Evolutionary conservation across 1,140 invertebrate genomes (phyloP), one percentile per base, ranked within the genome.

Genomic region (Meloidogyne hapla): DNA sequence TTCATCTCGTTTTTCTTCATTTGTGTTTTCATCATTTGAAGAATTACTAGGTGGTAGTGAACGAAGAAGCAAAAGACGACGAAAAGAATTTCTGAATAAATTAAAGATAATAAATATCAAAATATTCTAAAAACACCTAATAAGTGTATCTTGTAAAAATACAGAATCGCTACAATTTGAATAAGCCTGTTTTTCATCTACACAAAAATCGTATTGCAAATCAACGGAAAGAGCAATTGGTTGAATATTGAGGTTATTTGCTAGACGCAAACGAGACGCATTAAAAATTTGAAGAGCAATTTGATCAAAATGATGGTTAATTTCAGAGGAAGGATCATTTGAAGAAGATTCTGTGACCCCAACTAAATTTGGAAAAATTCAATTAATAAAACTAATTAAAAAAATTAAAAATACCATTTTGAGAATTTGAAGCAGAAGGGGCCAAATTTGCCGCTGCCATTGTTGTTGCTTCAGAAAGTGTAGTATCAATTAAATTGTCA

Each of bases 401-500:
- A n/a, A 56, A 56, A 56, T 56, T n/a, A 1, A 56, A 56, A 56
- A n/a, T n/a, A 56, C 48, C 18, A 56, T 56, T 56, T 21, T 67
- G 65, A 6, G 21, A 12, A n/a, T 6, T n/a, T n/a, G 65, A 25
- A n/a, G 13, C 15, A n/a, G 65, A 25, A 33, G 65, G 65, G 5
- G 21, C 21, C 65, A 21, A 21, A 25, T 67, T 67, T 18, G 65
- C 65, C 18, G 40, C 65, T n/a, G 65, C 65, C 21, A 18, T 33
- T n/a, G 65, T 38, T n/a, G 65, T 67, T 18, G 65, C 65, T 15
- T 67, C 65, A 42, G 28, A 38, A 42, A 67, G 9, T 5, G 65
- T 67, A 5, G 65, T 38, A 18, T 74, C 48, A 65, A 74, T 25
- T 25, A 74, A 38, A 13, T 42, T 62, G 18, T 28, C 42, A 40